phyloP scores from a whole-genome alignment of 1,140 invertebrate genomes.

The Micrasema longulum region DNA sequence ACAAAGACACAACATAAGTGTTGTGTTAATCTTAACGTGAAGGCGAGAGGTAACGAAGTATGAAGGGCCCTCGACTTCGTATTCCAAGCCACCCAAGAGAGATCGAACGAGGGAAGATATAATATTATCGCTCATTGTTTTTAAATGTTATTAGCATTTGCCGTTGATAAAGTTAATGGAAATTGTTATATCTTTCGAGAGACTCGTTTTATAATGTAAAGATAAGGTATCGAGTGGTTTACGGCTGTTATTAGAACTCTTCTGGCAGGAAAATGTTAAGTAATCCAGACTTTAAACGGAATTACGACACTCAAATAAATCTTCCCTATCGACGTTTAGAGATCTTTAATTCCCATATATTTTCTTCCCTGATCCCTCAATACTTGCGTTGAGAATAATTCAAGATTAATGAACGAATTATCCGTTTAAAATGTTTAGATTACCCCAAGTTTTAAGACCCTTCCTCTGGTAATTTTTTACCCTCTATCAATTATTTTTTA shows the following conservation, averaged over 20 bases:
- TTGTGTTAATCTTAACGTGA: constrained; percentile 42
- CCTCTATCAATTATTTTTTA: too few species aligned
- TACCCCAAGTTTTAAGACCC: too few species aligned
- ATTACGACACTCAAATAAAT: constrained; percentile 24
- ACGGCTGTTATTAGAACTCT: constrained; percentile 16
- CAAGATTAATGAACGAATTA: neutral
- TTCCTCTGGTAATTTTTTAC: too few species aligned
- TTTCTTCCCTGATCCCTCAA: neutral
- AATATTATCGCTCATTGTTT: constrained; percentile 14
- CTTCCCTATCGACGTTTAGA: constrained; percentile 6
- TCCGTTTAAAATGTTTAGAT: neutral
- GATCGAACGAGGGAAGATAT: neutral
- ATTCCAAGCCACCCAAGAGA: neutral
- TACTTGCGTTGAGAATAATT: neutral
- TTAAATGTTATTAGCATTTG: constrained; percentile 23
- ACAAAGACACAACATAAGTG: constrained; percentile 47
- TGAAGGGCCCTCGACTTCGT: neutral
- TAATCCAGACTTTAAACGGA: constrained; percentile 2
- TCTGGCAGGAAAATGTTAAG: neutral
- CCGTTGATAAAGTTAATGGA: constrained; percentile 33
- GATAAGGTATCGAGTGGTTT: constrained; percentile 27
- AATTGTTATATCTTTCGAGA: constrained; percentile 32
- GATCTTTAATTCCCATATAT: neutral
- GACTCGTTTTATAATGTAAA: constrained; percentile 26
- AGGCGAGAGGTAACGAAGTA: constrained; percentile 18